Evolutionary conservation across 2,113 vertebrate species (phyloP).

Genomic region (Scomber colias): DNA sequence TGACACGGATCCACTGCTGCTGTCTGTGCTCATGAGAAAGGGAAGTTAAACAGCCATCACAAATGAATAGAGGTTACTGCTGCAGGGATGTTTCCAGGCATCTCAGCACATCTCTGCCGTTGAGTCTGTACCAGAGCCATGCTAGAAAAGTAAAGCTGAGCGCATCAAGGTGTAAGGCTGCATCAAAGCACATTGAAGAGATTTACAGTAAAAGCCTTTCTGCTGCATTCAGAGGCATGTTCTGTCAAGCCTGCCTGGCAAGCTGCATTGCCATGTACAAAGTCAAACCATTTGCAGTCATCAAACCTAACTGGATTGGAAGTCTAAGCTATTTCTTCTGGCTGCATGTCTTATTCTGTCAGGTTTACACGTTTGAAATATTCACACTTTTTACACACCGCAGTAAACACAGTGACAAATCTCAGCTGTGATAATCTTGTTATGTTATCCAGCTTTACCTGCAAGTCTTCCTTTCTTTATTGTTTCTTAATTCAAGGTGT

Average conservation of each 20-base stretch:
- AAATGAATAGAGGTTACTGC: slow-evolving; percentile 50
- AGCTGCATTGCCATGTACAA: slow-evolving; percentile 13
- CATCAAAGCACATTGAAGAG: slow-evolving; percentile 64
- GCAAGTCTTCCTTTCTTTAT: no score
- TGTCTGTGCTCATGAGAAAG: slow-evolving; percentile 60
- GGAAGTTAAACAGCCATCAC: slow-evolving; percentile 65
- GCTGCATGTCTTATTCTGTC: background rate
- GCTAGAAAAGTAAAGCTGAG: slow-evolving; percentile 50
- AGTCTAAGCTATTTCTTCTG: background rate
- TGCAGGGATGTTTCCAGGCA: slow-evolving; percentile 47
- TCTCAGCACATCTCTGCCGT: slow-evolving; percentile 46
- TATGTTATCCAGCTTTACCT: no score
- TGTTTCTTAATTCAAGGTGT: no score
- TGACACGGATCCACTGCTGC: slow-evolving; percentile 50
- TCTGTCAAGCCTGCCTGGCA: slow-evolving; percentile 39
- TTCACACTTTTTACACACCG: background rate
- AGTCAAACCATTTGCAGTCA: slow-evolving; percentile 24
- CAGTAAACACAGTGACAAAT: background rate
- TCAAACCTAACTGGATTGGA: slow-evolving; percentile 33
- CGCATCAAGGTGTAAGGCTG: slow-evolving; percentile 57
- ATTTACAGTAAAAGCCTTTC: slow-evolving; percentile 65
- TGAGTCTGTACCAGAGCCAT: slow-evolving; percentile 43
- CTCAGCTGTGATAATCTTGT: background rate
- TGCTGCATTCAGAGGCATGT: slow-evolving; percentile 47
- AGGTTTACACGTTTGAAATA: no score